Base-by-base conservation (phyloP, 1,140 invertebrate genomes). In the Drosophila asahinai region DNA sequence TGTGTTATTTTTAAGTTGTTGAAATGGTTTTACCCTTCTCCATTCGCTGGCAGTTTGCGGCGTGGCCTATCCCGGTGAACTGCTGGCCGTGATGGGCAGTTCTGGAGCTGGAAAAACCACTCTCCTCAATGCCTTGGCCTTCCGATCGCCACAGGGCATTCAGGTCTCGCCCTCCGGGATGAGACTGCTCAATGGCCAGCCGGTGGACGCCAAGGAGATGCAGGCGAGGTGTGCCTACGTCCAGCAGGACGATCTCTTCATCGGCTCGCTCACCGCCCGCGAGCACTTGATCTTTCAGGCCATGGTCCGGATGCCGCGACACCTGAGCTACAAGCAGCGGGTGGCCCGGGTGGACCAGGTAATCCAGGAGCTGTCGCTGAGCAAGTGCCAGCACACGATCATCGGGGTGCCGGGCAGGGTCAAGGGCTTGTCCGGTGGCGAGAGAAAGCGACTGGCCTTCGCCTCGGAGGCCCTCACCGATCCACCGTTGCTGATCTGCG, bases 61-160 rank as follows among this genome's bases (percentile, higher is more conserved):
- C 11, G 95, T 97, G 2, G 98, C 97, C 0, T 95, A 96, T 92
- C 97, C 98, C 6, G 98, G 98, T 5, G 97, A 98, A 92, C 93
- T 99, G 25, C 92, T 99, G 60, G 98, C 98, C 4, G 96, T 99
- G 25, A 97, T 99, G 96, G 98, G 98, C 5, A 97, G 98, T 5
- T 98, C 97, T 27, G 98, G 98, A 1, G 97, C 98, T 1, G 98
- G 99, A 6, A 99, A 99, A 94, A 99, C 98, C 0, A 99, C 98
- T 0, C 94, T 99, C 1, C 93, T 99, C 43, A 99, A 99, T 93
- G 95, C 97, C 0, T 90, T 99, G 36, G 99, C 98, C 2, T 97
- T 97, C 92, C 94, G 97, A 5, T 95, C 96, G 0, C 93, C 94
- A 6, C 93, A 94, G 7, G 95, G 96, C 15, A 93, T 98, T 0